Percentiles rank a stretch among this genome's conserved stretches.
These are phyloP conservation scores for Trematomus loennbergii DNA, from an alignment of 2,113 vertebrate species.

Conservation along the genomic window DNA sequence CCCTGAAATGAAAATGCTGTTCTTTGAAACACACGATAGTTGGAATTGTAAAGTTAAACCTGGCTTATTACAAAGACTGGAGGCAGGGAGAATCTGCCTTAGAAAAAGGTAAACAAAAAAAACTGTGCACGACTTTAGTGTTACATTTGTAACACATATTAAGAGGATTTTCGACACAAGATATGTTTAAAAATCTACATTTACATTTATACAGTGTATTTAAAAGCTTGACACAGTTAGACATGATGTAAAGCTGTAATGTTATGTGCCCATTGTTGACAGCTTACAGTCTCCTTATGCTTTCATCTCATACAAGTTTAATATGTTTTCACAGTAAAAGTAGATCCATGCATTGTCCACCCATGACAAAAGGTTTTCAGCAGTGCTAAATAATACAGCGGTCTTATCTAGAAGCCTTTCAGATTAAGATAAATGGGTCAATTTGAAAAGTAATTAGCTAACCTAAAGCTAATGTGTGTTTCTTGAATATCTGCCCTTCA, in stretches of 20 bases:
- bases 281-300: neutral
- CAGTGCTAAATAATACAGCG: constrained; percentile 42
- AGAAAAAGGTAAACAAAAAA: no score
- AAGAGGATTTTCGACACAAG: neutral
- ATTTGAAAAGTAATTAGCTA: constrained; percentile 78
- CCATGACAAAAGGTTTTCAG: constrained; percentile 47
- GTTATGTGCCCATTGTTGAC: neutral
- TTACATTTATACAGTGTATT: no score
- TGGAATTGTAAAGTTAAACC: neutral
- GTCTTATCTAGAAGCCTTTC: constrained; percentile 58
- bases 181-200: no score
- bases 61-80: neutral
- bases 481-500: constrained; percentile 55
- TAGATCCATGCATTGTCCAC: constrained; percentile 46
- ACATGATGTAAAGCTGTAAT: neutral
- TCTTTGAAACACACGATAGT: neutral
- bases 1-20: neutral
- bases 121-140: neutral
- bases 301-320: constrained; percentile 17
- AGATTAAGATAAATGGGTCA: constrained; percentile 79
- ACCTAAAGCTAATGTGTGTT: constrained; percentile 17
- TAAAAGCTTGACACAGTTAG: neutral
- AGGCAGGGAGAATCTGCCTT: neutral
- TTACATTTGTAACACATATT: neutral
- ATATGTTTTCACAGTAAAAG: constrained; percentile 19